Base-by-base conservation (phyloP, 2,113 vertebrate genomes). In the Aptenodytes forsteri region DNA sequence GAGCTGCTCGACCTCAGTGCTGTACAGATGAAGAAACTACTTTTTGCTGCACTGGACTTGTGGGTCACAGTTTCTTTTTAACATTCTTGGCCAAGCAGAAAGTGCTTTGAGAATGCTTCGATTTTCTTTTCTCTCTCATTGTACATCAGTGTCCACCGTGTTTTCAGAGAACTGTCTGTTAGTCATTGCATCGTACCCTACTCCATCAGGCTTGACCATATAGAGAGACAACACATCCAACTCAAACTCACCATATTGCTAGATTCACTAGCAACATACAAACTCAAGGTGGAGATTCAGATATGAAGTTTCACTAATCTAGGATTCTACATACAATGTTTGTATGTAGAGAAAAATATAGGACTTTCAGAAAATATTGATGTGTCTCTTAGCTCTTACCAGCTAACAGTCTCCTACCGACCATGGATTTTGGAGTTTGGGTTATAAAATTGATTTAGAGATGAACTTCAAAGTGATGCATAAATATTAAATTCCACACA, bases 401-500 rank as follows among this genome's bases (percentile, higher is more conserved):
- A 61, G 30, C 44, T 64, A 76, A 42, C 15, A 59, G 61, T 44
- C 40, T 87, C 89, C 46, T 75, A 66, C 40, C 1, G 1, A 49
- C 46, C 6, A 9, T 22, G 15, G 46, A 26, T 72, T 78, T 38
- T 54, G 76, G 58, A 94, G 72, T 71, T 67, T 32, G 76, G 38
- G 55, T 88, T 90, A 72, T 44, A 93, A 79, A 72, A 90, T 0
- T 54, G 59, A 90, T 78, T 78, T 78, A 59, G 72, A 84, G 52
- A 95, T 78, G 44, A 92, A 76, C 86, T 89, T 91, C 69, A 76
- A 83, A 89, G 70, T 61, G 26, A 82, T 79, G 50, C 61, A 79
- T 84, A 90, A 96, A 75, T 67, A 89, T 69, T 82, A 89, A 87
- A 95, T 92, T 92, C 83, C 44, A 65, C 30, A 40, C 40, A 69